Evolutionary conservation across 2,888 invertebrate species (phyloP).

Genomic region (Quadroppia sp.): DNA sequence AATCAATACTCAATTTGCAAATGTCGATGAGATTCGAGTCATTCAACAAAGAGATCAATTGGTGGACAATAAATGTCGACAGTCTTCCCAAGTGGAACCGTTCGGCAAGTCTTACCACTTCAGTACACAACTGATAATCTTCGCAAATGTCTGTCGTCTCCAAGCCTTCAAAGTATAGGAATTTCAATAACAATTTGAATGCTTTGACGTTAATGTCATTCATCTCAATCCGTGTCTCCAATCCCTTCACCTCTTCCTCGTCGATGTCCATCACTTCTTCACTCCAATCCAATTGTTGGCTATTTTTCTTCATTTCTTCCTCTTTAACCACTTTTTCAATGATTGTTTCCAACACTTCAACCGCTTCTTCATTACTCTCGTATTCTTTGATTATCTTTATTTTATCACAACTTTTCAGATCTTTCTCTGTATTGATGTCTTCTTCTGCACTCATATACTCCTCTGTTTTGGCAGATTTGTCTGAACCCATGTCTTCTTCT

Average conservation of each 20-base stretch:
- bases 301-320: neutral
- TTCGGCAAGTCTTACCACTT: neutral
- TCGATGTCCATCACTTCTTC: neutral
- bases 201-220: neutral
- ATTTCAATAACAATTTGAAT: conserved; percentile 6
- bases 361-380: too few species aligned
- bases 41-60: neutral
- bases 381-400: too few species aligned
- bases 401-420: too few species aligned
- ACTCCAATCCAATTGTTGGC: neutral
- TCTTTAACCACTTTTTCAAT: neutral
- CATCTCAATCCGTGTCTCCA: neutral
- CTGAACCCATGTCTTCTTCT: too few species aligned
- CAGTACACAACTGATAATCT: neutral
- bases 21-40: neutral
- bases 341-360: neutral
- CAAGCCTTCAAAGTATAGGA: neutral
- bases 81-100: neutral
- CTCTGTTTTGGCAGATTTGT: too few species aligned
- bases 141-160: neutral
- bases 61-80: neutral
- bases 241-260: neutral
- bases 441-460: too few species aligned
- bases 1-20: neutral
- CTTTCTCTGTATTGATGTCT: neutral